phyloP scores from a whole-genome alignment of 1,140 invertebrate species.

The Leptoteleia sp. region DNA sequence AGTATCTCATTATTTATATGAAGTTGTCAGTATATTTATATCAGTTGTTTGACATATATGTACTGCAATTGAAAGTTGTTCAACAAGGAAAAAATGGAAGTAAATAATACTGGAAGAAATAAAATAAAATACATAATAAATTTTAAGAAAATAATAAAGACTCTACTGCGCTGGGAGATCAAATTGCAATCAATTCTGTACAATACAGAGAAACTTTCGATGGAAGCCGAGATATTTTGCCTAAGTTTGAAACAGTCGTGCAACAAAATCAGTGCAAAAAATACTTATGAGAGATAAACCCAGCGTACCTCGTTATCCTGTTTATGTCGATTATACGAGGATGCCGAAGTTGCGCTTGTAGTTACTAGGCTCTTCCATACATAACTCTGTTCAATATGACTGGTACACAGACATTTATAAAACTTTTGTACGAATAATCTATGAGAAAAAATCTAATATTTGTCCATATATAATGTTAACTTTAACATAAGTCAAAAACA shows the following conservation, averaged over 20 bases:
- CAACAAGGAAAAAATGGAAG: too few species aligned
- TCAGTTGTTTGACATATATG: too few species aligned
- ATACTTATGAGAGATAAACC: slow-evolving; percentile 35
- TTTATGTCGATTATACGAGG: slow-evolving; percentile 49
- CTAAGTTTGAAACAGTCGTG: slow-evolving; percentile 12
- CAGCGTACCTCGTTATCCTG: slow-evolving; percentile 58
- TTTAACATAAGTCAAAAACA: too few species aligned
- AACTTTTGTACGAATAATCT: slow-evolving; percentile 63
- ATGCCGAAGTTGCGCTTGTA: slow-evolving; percentile 28
- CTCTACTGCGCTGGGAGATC: slow-evolving; percentile 13
- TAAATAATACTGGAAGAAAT: neutral
- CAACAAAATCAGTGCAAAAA: slow-evolving; percentile 3
- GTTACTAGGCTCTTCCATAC: slow-evolving; percentile 60
- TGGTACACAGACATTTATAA: slow-evolving; percentile 65
- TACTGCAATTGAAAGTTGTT: too few species aligned
- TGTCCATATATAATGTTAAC: neutral
- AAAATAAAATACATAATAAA: too few species aligned
- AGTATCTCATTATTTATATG: too few species aligned
- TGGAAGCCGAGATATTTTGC: slow-evolving; percentile 1
- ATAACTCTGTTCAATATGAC: slow-evolving; percentile 56
- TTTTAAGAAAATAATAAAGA: slow-evolving; percentile 40
- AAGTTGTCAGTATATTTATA: too few species aligned
- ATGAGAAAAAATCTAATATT: slow-evolving; percentile 38
- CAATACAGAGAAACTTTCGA: slow-evolving; percentile 19
- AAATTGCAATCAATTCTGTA: slow-evolving; percentile 1